Evolutionary conservation across 2,797 vertebrate species (phyloP).

Genomic region (Sebastes iracundus): DNA sequence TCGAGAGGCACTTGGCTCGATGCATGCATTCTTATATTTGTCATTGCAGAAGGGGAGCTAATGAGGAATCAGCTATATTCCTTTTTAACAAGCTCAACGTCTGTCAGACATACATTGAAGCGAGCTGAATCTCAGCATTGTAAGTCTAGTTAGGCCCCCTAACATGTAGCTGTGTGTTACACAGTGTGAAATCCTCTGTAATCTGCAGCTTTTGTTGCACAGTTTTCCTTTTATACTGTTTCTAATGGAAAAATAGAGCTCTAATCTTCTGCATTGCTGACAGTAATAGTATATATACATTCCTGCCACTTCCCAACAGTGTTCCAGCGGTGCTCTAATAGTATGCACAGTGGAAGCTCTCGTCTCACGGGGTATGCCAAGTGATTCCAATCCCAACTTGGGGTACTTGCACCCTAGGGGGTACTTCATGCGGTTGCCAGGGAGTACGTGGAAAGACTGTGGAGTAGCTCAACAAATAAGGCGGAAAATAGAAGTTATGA

Average conservation of each 20-base stretch:
- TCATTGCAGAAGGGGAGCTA: conserved; percentile 5
- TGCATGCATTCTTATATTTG: neutral
- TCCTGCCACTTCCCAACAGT: neutral
- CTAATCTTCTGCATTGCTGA: conserved; percentile 24
- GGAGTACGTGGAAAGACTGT: neutral
- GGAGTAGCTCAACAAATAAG: neutral
- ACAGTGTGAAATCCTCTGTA: conserved; percentile 65
- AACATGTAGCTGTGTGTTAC: conserved; percentile 46
- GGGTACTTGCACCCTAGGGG: neutral
- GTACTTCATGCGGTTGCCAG: neutral
- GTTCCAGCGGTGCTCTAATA: conserved; percentile 2
- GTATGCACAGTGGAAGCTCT: conserved; percentile 2
- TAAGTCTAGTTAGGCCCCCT: conserved; percentile 28
- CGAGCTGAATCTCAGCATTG: conserved; percentile 41
- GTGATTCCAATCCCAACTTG: neutral
- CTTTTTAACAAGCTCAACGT: conserved; percentile 22
- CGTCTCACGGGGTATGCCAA: neutral
- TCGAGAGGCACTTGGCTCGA: conserved; percentile 13
- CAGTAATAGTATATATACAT: conserved; percentile 12
- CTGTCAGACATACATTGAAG: conserved; percentile 34
- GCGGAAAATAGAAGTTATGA: neutral
- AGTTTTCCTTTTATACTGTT: conserved; percentile 36
- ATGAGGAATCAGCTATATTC: conserved; percentile 15
- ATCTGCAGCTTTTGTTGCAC: conserved; percentile 58
- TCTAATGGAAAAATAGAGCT: conserved; percentile 39